A percentile compares a stretch with the other conserved stretches of the same genome.
phyloP scores from a whole-genome alignment of 2,797 vertebrate species.

The Delichon dasypus region DNA sequence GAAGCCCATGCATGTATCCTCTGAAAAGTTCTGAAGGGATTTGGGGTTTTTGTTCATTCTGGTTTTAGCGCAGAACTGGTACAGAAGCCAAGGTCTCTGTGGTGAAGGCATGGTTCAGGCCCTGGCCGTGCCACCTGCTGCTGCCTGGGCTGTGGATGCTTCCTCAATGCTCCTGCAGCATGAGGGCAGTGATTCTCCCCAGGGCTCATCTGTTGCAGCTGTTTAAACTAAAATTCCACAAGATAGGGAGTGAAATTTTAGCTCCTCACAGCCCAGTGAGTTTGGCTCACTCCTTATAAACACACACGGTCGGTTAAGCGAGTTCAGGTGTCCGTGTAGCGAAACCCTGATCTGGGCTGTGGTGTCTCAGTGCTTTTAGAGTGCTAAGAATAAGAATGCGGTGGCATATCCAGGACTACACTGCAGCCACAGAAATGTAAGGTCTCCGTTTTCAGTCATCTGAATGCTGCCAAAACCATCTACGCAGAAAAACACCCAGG shows the following conservation, averaged over 20 bases:
- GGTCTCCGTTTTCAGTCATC: background rate
- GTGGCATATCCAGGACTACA: background rate
- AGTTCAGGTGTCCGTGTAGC: conserved; percentile 17
- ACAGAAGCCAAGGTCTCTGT: background rate
- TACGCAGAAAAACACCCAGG: background rate
- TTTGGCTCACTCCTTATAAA: conserved; percentile 1
- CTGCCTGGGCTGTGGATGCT: background rate
- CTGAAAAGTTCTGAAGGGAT: background rate
- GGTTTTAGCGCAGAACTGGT: background rate
- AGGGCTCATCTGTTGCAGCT: background rate
- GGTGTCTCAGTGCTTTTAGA: background rate
- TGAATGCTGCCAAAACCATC: background rate
- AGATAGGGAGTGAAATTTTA: conserved; percentile 1
- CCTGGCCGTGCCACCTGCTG: background rate
- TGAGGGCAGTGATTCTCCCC: background rate
- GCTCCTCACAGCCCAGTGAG: background rate
- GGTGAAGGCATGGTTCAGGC: background rate
- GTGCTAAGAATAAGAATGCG: conserved; percentile 16
- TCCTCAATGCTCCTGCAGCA: background rate
- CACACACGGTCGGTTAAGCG: background rate
- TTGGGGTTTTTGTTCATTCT: background rate
- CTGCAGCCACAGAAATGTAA: conserved; percentile 26
- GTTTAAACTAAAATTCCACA: background rate
- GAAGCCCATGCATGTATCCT: background rate
- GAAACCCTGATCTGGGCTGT: conserved; percentile 3